Base-by-base conservation (phyloP, 2,113 vertebrate species). In the Paracanthobrama guichenoti region DNA sequence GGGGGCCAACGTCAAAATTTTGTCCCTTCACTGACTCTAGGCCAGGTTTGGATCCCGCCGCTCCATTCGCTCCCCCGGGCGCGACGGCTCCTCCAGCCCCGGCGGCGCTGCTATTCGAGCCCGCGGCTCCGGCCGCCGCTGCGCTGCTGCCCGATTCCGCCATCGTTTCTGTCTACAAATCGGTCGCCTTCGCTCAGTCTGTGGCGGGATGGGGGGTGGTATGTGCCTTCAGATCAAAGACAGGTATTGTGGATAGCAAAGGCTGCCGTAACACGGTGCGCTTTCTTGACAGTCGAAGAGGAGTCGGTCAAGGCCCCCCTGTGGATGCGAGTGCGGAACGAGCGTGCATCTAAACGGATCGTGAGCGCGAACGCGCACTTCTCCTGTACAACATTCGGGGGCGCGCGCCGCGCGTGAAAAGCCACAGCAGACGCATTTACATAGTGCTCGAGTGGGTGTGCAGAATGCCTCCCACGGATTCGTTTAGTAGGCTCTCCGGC, bases 11-110 rank as follows among this genome's bases (percentile, higher is more conserved):
- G 73, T 96, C 96, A 83, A 96, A 97, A 28, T 92, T 89, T 84
- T 97, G 96, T 78, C 96, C 96, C 89, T 96, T 97, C 76, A 96
- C 96, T 20, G 93, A 90, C 91, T 96, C 96, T 81, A 92, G 92
- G 71, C 84, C 88, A 7, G 90, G 74, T 87, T 94, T 96, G 22
- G 91, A 16, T 48, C 89, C 95, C 79, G 91, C 89, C 72, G 91
- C 88, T 83, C 82, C 91, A 48, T 90, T 89, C 16, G 90, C 87
- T 79, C 81, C 93, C 39, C 91, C 92, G 62, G 89, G 91, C 90
- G 89, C 93, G 86, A 87, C 91, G 31, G 90, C 79, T 90, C 86
- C 88, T 74, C 91, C 88, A 69, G 90, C 90, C 85, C 87, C 91
- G 64, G 92, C 87, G 81, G 90, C 90, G 87, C 88, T 89, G 67